These are phyloP conservation scores for Bubo blakistoni DNA, from an alignment of 2,113 vertebrate species.

Conservation along the genomic window DNA sequence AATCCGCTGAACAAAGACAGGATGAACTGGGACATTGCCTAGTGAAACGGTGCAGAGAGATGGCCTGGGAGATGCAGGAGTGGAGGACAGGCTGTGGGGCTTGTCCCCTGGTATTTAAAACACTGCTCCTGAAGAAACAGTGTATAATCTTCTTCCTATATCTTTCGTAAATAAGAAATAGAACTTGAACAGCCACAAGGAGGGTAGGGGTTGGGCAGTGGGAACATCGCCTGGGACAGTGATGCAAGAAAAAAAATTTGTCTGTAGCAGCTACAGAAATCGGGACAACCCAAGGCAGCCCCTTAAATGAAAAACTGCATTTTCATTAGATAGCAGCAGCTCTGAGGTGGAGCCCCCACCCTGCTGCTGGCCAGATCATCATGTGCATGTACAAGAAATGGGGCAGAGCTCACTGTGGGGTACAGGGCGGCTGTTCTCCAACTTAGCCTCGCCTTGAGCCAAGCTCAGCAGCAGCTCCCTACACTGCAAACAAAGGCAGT, in stretches of 20 bases:
- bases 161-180: neutral
- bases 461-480: neutral
- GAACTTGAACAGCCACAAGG: neutral
- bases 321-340: neutral
- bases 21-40: neutral
- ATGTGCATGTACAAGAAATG: accelerated
- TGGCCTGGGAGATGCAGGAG: neutral
- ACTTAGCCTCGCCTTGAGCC: neutral
- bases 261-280: neutral
- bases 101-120: neutral
- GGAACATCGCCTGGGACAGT: neutral
- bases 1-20: neutral
- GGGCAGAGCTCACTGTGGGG: neutral
- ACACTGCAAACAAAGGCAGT: neutral
- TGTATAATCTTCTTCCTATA: neutral
- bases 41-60: neutral
- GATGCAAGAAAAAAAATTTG: neutral
- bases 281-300: neutral
- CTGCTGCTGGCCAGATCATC: neutral
- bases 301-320: neutral
- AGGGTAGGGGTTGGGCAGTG: neutral
- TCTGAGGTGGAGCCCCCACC: neutral
- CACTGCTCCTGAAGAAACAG: neutral
- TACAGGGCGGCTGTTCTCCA: neutral
- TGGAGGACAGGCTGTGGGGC: neutral